Evolutionary conservation across 2,113 vertebrate species (phyloP), one percentile per base, ranked within the genome.

Genomic region (Amphiprion ocellaris): DNA sequence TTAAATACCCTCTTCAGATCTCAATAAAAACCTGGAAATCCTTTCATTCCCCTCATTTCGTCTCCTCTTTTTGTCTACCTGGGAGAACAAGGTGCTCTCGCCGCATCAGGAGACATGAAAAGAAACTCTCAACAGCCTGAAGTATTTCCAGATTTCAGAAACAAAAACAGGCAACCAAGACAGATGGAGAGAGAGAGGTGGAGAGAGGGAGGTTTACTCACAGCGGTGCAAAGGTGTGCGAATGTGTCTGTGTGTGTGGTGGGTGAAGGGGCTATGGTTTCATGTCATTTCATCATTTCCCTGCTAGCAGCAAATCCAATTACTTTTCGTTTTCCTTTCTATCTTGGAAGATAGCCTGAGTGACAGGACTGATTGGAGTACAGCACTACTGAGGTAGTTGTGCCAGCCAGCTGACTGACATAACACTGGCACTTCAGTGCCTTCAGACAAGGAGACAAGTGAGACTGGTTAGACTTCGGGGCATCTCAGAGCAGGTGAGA

Each of bases 261-360:
- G 15, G 78, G 64, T 66, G 86, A 77, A 28, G 64, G 67, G 39
- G 70, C 44, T 73, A 53, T 24, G 85, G 83, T 92, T 91, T 87
- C 87, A 81, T 92, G 86, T 90, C 84, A 90, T 92, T 92, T 91
- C 90, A 92, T 93, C 91, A 93, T 92, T 92, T 92, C 82, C 83
- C 82, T 90, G 79, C 88, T 66, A 76, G 87, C 83, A 89, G 91
- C 77, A 82, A 92, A 92, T 92, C 87, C 89, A 92, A 93, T 93
- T 91, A 91, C 91, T 86, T 89, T 90, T 74, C 55, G 82, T 68
- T 82, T 83, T 85, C 74, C 81, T 75, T 80, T 89, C 90, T 72
- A 87, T 92, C 85, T 89, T 69, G 77, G 86, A 92, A 90, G 89
- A 90, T 90, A 74, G 83, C 65, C 81, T 89, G 91, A 92, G 86